phyloP scores from a whole-genome alignment of 1,140 invertebrate genomes.

The Ephestia elutella region DNA sequence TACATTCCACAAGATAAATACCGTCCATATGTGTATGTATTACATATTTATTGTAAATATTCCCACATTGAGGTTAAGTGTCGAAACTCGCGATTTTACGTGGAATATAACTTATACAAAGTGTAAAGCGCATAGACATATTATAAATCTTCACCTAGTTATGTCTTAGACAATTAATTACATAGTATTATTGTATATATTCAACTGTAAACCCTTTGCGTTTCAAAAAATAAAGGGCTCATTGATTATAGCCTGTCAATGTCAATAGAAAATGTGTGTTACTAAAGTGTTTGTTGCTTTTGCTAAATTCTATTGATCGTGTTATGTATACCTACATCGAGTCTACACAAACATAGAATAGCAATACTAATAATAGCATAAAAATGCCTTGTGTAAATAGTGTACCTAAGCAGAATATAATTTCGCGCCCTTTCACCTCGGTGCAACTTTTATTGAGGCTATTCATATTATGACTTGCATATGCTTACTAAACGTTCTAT shows the following conservation, averaged over 20 bases:
- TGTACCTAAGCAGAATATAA: conserved; percentile 23
- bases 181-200: conserved; percentile 5
- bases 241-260: conserved; percentile 38
- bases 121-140: neutral
- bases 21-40: neutral
- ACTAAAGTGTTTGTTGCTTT: neutral
- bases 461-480: neutral
- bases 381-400: neutral
- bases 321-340: neutral
- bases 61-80: conserved; percentile 67
- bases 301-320: neutral
- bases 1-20: neutral
- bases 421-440: conserved; percentile 70
- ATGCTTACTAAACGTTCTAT: neutral
- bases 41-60: conserved; percentile 37
- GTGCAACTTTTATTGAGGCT: neutral
- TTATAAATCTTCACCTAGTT: neutral
- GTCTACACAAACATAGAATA: neutral
- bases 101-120: conserved; percentile 16
- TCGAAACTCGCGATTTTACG: conserved; percentile 41
- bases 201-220: conserved; percentile 11
- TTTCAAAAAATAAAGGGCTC: conserved; percentile 26
- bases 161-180: neutral
- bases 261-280: conserved; percentile 23
- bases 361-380: neutral